Conservation (phyloP, 2,888 invertebrate genomes). For the Thumatha senex region DNA sequence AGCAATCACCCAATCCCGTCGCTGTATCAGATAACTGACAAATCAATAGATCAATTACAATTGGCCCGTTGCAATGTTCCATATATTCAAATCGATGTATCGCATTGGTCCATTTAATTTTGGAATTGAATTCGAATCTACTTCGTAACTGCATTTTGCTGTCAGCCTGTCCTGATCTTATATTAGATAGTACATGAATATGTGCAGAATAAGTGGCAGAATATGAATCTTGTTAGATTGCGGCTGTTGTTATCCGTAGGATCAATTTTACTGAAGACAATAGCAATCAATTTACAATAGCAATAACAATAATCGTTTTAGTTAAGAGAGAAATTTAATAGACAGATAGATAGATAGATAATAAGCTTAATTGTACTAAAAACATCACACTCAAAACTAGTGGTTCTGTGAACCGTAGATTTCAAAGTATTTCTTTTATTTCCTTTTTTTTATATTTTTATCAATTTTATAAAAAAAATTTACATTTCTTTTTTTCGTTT, state of each 20-base stretch:
- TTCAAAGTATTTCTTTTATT: too few relatives aligned
- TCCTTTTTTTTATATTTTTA: too few relatives aligned
- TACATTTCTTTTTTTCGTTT: too few relatives aligned
- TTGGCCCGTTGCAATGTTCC: slow-evolving; percentile 30
- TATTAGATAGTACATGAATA: slow-evolving; percentile 18
- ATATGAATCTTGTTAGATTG: neutral
- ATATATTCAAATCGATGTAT: slow-evolving; percentile 49
- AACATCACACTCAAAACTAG: too few relatives aligned
- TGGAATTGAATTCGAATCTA: slow-evolving; percentile 39
- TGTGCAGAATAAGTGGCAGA: neutral
- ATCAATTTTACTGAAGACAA: slow-evolving; percentile 1
- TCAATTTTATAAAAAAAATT: too few relatives aligned
- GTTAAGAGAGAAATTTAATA: too few relatives aligned
- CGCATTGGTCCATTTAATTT: slow-evolving; percentile 49
- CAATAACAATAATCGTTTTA: neutral
- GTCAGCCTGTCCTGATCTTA: slow-evolving; percentile 24
- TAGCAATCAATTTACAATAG: slow-evolving; percentile 13
- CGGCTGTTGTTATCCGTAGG: neutral
- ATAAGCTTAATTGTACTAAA: too few relatives aligned
- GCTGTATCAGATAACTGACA: slow-evolving; percentile 55
- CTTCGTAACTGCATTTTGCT: slow-evolving; percentile 44
- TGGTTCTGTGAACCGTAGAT: too few relatives aligned
- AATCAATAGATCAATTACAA: slow-evolving; percentile 69
- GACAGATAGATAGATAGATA: too few relatives aligned
- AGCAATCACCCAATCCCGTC: slow-evolving; percentile 37